Base-by-base conservation (phyloP, 2,888 invertebrate genomes). In the Parasteatoda lunata region DNA sequence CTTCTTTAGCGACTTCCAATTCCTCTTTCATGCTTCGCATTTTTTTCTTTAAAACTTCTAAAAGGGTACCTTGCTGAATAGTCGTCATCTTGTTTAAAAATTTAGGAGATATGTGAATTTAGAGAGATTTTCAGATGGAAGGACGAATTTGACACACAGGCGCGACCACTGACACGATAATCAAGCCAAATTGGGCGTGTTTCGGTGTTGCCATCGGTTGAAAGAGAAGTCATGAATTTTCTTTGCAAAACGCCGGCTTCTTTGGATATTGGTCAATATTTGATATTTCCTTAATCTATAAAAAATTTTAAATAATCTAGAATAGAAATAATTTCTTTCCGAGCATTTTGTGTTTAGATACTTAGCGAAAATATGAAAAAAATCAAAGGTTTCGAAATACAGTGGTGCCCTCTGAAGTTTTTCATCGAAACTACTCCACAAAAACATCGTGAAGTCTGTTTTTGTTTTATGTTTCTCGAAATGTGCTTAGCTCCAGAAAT, bases 11-110 rank as follows among this genome's bases (percentile, higher is more conserved):
- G 93, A 97, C 96, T 93, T 99, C 99, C 95, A 98, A 97, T 94
- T 99, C 99, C 93, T 98, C 98, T 94, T 98, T 98, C 91, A 98
- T 97, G 93, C 97, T 97, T 91, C 97, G 95, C 98, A 99, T 99
- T 95, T 99, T 99, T 95, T 98, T 98, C 95, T 99, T 99, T 92
- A 99, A 95, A 92, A 98, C 97, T 93, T 98, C 98, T 93, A 99
- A 94, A 91, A 98, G 95, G 92, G 96, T 96, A 92, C 97, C 97
- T 94, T 97, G 97, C 93, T 96, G 90, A 51, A 89, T 86, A 52
- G 89, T 88, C 47, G 90, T 89, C 90, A 90, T 90, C 59, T 88
- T 59, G 59, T 59, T 13, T n/a, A n/a, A n/a, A 7, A 59, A 59
- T 13, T 89, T 75, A 66, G 9, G 30, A 11, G 47, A 45, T 81